phyloP scores from a whole-genome alignment of 2,797 vertebrate species.

The Manis crassicaudata region DNA sequence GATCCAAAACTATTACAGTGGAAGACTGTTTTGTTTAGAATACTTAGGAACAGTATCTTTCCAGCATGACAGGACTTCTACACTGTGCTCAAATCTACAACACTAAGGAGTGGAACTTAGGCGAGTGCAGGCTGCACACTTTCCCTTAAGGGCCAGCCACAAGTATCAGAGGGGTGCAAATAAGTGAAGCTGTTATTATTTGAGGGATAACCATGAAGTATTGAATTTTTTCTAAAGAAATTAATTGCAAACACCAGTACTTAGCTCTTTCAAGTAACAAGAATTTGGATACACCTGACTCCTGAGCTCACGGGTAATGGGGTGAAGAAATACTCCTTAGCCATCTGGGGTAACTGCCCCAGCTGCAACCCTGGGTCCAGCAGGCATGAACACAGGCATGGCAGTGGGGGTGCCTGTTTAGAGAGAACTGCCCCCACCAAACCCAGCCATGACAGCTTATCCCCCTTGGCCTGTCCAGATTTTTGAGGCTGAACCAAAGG shows the following conservation, averaged over 20 bases:
- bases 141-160: background rate
- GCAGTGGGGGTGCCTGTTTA: background rate
- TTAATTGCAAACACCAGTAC: background rate
- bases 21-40: background rate
- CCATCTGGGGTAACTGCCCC: too few species aligned
- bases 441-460: background rate
- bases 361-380: background rate
- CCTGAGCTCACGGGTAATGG: background rate
- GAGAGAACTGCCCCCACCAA: background rate
- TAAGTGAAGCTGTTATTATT: slow-evolving; percentile 1
- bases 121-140: background rate
- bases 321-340: background rate
- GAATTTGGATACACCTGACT: background rate
- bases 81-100: background rate
- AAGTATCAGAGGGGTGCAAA: background rate
- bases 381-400: background rate
- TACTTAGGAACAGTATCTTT: slow-evolving; percentile 13
- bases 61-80: background rate
- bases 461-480: background rate
- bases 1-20: background rate
- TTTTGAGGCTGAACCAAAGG: background rate
- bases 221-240: background rate
- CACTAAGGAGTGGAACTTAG: background rate
- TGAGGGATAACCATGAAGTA: background rate
- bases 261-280: background rate